Percentiles rank a stretch among this genome's conserved stretches.
Evolutionary conservation across 2,888 invertebrate genomes (phyloP).

Genomic region (Phalera bucephala): DNA sequence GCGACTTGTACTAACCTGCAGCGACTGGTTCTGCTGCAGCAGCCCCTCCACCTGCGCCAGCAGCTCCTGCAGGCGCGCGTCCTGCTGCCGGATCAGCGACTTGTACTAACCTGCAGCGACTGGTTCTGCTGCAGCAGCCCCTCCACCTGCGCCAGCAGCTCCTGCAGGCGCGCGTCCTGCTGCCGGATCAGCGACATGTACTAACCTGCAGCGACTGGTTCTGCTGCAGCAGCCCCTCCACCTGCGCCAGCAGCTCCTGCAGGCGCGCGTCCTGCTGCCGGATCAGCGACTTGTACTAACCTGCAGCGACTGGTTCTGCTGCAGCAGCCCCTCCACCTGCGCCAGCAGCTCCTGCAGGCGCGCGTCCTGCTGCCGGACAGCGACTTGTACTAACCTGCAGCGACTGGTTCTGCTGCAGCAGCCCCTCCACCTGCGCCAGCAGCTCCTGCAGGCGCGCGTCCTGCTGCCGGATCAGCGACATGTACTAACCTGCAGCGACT

Average conservation of each 20-base stretch:
- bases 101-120: conserved; percentile 88
- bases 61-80: conserved; percentile 85
- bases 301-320: conserved; percentile 61
- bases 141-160: conserved; percentile 74
- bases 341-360: conserved; percentile 82
- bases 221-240: conserved; percentile 66
- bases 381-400: conserved; percentile 90
- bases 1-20: conserved; percentile 90
- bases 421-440: conserved; percentile 69
- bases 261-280: conserved; percentile 91
- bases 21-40: conserved; percentile 51
- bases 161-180: conserved; percentile 87
- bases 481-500: conserved; percentile 86
- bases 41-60: conserved; percentile 73
- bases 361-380: conserved; percentile 92
- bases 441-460: conserved; percentile 85
- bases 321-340: conserved; percentile 69
- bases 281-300: conserved; percentile 94
- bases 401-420: conserved; percentile 57
- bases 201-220: conserved; percentile 77
- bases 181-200: conserved; percentile 96
- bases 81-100: conserved; percentile 93
- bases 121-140: conserved; percentile 61
- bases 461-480: conserved; percentile 95
- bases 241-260: conserved; percentile 78